Evolutionary conservation across 2,888 invertebrate genomes (phyloP).

Genomic region (Caenorhabditis japonica): DNA sequence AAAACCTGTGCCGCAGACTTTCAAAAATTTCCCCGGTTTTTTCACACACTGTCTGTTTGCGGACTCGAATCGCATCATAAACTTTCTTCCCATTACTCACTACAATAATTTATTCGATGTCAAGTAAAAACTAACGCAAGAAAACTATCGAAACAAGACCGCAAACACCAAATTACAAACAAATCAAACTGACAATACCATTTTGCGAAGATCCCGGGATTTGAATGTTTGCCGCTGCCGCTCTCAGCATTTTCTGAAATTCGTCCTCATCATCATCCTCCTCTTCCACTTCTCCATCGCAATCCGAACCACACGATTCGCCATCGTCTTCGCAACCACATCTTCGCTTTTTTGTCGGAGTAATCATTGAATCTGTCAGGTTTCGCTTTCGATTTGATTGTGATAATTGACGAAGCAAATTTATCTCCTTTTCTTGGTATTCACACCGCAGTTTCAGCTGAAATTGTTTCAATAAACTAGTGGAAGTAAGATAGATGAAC

Average conservation of each 20-base stretch:
- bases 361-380: slow-evolving; percentile 3
- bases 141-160: too few relatives aligned
- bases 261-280: slow-evolving; percentile 31
- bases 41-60: too few relatives aligned
- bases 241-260: slow-evolving; percentile 23
- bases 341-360: slow-evolving; percentile 20
- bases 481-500: too few relatives aligned
- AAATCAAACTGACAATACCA: too few relatives aligned
- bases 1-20: too few relatives aligned
- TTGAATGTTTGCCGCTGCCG: slow-evolving; percentile 25
- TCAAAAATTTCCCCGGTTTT: too few relatives aligned
- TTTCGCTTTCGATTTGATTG: slow-evolving; percentile 9
- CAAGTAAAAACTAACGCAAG: too few relatives aligned
- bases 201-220: slow-evolving; percentile 6
- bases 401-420: slow-evolving; percentile 17
- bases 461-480: slow-evolving; percentile 1
- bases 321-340: slow-evolving; percentile 35
- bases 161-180: too few relatives aligned
- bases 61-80: too few relatives aligned
- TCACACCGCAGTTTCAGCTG: slow-evolving; percentile 38
- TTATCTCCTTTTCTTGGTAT: slow-evolving; percentile 43
- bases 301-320: slow-evolving; percentile 41
- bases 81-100: too few relatives aligned
- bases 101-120: too few relatives aligned
- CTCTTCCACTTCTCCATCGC: slow-evolving; percentile 29